Base-by-base conservation (phyloP, 2,113 vertebrate species). In the Cyprinodon brontotheroides region DNA sequence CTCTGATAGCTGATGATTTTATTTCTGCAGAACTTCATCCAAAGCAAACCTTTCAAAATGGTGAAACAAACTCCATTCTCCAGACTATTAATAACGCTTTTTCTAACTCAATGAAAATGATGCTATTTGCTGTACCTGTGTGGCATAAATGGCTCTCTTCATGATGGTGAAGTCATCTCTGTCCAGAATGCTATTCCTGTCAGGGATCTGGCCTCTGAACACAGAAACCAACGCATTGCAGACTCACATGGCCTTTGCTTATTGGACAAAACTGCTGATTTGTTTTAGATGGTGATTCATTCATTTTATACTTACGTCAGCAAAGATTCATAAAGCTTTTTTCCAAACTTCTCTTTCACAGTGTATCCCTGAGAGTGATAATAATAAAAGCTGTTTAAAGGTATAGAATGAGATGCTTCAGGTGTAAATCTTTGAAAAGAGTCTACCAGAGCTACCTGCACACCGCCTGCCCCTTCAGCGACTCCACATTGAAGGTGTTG, bases 401-500 rank as follows among this genome's bases (percentile, higher is more conserved):
- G 29, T 29, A 15, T 17, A 8, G 5, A 53, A 13, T 5, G n/a
- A 6, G 17, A 1, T 29, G 1, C 1, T 57, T 57, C n/a, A 57
- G 2, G 6, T 53, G 0, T 9, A 53, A 53, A 53, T 57, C n/a
- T 57, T 57, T 57, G 2, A 11, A 41, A 36, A 61, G 48, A 4
- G 1, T 79, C 0, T 95, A 99, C 97, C 98, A 99, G 7, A 99
- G 95, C 86, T 99, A 98, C 81, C 99, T 99, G 48, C 98, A 92
- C 9, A 99, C 90, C 0, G 98, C 98, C 83, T 99, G 98, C 29
- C 98, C 98, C 89, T 97, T 99, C 86, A 99, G 86, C 0, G 96
- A 96, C 92, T 99, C 98, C 92, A 99, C 97, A 0, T 99, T 99
- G 89, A 99, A 99, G 89, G 98, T 99, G 88, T 98, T 98, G 22